A percentile compares a stretch with the other conserved stretches of the same genome.
Conservation (phyloP, 2,888 invertebrate genomes). For the Volucella inanis region DNA sequence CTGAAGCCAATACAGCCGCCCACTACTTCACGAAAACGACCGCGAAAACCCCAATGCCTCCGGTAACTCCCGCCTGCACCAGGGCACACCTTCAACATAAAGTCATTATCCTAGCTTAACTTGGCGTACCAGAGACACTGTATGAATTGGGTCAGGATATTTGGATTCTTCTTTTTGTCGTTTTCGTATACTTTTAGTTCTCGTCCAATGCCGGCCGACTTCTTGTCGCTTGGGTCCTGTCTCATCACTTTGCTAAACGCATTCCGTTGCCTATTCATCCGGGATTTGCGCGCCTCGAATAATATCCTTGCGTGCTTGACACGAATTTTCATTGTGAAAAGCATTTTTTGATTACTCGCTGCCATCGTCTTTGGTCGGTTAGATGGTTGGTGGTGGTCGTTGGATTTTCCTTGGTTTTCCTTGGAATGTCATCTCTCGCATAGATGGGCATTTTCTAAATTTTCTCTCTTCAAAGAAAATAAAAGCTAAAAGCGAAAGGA, state of each 20-base stretch:
- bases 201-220: background rate
- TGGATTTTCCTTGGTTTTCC: slow-evolving; percentile 26
- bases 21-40: slow-evolving; percentile 8
- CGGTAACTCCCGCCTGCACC: background rate
- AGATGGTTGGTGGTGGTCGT: background rate
- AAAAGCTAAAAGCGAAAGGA: slow-evolving; percentile 1
- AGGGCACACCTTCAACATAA: slow-evolving; percentile 40
- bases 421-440: slow-evolving; percentile 33
- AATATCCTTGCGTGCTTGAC: slow-evolving; percentile 65
- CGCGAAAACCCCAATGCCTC: slow-evolving; percentile 2
- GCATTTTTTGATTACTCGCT: slow-evolving; percentile 19
- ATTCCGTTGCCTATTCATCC: slow-evolving; percentile 60
- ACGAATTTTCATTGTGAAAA: slow-evolving; percentile 47
- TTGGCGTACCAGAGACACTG: slow-evolving; percentile 3
- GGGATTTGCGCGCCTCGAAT: slow-evolving; percentile 56
- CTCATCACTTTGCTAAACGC: slow-evolving; percentile 56
- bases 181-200: background rate
- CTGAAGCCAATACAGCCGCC: slow-evolving; percentile 2
- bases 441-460: slow-evolving; percentile 34
- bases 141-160: slow-evolving; percentile 20
- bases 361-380: background rate
- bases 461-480: slow-evolving; percentile 1
- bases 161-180: slow-evolving; percentile 1
- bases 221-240: slow-evolving; percentile 8
- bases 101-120: slow-evolving; percentile 59